These are phyloP conservation scores for Drosophila suzukii DNA, from an alignment of 1,140 invertebrate genomes.

Conservation along the genomic window DNA sequence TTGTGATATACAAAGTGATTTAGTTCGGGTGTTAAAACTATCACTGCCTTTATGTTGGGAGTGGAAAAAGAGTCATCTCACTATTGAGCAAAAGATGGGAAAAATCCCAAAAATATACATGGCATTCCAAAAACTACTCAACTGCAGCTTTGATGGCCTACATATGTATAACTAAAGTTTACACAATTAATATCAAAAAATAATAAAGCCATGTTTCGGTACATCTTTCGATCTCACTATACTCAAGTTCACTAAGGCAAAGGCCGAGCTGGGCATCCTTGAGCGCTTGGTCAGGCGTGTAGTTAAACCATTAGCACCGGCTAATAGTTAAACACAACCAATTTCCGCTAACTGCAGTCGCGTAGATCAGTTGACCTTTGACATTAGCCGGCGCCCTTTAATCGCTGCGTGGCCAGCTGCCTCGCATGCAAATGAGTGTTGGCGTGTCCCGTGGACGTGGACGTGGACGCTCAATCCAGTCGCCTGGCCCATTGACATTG, in stretches of 20 bases:
- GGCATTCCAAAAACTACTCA: slow-evolving; percentile 22
- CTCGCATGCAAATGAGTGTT: slow-evolving; percentile 59
- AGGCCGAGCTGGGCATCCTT: slow-evolving; percentile 53
- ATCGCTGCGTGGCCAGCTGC: slow-evolving; percentile 7
- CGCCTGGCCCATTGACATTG: slow-evolving; percentile 69
- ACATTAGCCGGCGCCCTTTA: slow-evolving; percentile 53
- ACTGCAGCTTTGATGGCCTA: neutral
- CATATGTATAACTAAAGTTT: neutral
- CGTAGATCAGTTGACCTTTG: slow-evolving; percentile 46
- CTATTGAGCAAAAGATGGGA: slow-evolving; percentile 58
- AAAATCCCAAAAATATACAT: slow-evolving; percentile 5
- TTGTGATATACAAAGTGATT: too few relatives aligned
- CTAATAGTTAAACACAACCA: slow-evolving; percentile 45
- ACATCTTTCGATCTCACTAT: slow-evolving; percentile 25
- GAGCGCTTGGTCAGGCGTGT: slow-evolving; percentile 52
- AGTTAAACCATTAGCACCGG: slow-evolving; percentile 63
- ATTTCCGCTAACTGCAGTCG: slow-evolving; percentile 39
- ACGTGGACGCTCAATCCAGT: neutral
- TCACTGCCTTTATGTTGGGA: neutral
- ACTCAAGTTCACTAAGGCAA: slow-evolving; percentile 37
- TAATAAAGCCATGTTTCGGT: slow-evolving; percentile 27
- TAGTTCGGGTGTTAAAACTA: too few relatives aligned
- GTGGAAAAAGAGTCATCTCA: slow-evolving; percentile 48
- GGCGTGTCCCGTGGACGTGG: slow-evolving; percentile 42
- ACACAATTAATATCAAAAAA: slow-evolving; percentile 40